Evolutionary conservation across 2,888 invertebrate species (phyloP).

Genomic region (Camptogramma bilineatum): DNA sequence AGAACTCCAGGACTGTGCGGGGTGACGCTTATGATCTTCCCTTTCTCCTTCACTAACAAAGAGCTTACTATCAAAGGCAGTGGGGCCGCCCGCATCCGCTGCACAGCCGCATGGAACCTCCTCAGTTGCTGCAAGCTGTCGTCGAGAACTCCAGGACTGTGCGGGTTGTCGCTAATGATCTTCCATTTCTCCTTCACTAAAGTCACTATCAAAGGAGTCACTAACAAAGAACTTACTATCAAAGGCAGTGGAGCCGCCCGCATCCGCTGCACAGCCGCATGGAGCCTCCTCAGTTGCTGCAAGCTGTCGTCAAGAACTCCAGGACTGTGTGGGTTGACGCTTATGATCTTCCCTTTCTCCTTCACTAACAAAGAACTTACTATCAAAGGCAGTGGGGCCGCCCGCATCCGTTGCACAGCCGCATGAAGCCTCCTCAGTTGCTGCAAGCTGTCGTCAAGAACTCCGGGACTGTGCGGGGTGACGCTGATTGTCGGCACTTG

Average conservation of each 20-base stretch:
- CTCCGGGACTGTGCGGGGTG: slow-evolving; percentile 94
- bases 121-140: not conserved
- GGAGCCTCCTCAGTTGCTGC: slow-evolving; percentile 90
- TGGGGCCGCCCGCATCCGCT: slow-evolving; percentile 88
- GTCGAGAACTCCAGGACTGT: too few species aligned
- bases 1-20: too few species aligned
- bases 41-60: not conserved
- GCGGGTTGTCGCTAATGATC: too few species aligned
- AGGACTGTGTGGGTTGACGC: slow-evolving; percentile 95
- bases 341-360: slow-evolving; percentile 90
- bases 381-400: slow-evolving; percentile 81
- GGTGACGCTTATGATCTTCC: too few species aligned
- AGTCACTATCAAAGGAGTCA: not conserved
- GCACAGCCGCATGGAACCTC: too few species aligned
- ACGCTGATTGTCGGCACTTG: slow-evolving; percentile 94
- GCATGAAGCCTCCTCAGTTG: slow-evolving; percentile 91
- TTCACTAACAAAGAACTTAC: slow-evolving; percentile 49
- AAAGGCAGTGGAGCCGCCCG: slow-evolving; percentile 86
- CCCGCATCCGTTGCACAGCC: slow-evolving; percentile 91
- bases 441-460: slow-evolving; percentile 89
- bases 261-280: slow-evolving; percentile 92
- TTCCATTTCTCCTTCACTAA: not conserved
- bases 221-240: slow-evolving; percentile 55
- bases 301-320: slow-evolving; percentile 91
- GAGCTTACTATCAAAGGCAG: slow-evolving; percentile 68